Evolutionary conservation across 1,140 invertebrate species (phyloP), one percentile per base, ranked within the genome.

Genomic region (Pomacea maculata): DNA sequence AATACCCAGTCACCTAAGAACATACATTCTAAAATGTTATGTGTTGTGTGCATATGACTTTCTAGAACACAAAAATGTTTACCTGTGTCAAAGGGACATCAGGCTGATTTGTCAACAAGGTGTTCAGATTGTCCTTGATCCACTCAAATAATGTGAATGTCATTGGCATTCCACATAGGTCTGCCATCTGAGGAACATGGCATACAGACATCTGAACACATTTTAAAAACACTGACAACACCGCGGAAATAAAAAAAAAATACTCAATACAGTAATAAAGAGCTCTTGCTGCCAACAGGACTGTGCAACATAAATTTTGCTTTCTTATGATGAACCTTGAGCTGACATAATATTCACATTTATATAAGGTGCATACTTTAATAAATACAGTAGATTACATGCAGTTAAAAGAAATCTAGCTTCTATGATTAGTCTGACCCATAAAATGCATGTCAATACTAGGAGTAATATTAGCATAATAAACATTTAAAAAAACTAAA

Each of bases 121-220:
- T 94, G 1, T 94, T 87, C 52, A 94, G 92, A 89, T 95, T 95
- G 89, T 98, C 97, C 90, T 97, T 97, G 25, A 97, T 92, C 90
- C 94, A 97, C 92, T 99, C 97, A 92, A 99, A 97, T 61, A 99
- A 89, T 8, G 96, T 96, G 87, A 97, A 99, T 1, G 97, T 98
- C 96, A 98, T 97, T 64, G 96, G 95, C 91, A 94, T 95, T 17
- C 96, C 97, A 34, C 97, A 81, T 14, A 95, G 81, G 72, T 90
- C 88, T 45, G 85, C 83, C 15, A 85, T 76, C 87, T 89, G 65
- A 80, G 67, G 64, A 80, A 76, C 6, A 75, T 29, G 64, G 4
- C 57, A 61, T 70, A 45, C n/a, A 29, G 5, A 70, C 11, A 12
- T 29, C 68, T 70, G 4, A 70, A 21, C 65, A 21, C 17, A 21